Percentiles rank a stretch among this genome's conserved stretches.
Conservation (phyloP, 2,888 invertebrate genomes). For the Drosophila nr. fundita region DNA sequence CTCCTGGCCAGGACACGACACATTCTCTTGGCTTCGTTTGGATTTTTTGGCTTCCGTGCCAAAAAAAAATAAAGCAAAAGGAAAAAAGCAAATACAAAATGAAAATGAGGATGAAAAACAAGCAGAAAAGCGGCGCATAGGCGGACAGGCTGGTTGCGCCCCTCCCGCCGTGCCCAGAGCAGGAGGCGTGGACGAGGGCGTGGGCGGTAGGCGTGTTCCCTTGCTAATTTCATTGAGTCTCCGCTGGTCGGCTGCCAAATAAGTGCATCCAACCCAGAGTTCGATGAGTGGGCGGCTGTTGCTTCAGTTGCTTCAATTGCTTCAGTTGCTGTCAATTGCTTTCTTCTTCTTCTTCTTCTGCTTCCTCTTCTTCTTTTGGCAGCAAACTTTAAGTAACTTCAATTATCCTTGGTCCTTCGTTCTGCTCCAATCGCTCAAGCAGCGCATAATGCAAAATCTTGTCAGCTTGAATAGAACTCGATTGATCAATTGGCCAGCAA, state of each 20-base stretch:
- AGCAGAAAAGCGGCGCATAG: constrained; percentile 45
- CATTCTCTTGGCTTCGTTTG: constrained; percentile 77
- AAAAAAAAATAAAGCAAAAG: constrained; percentile 41
- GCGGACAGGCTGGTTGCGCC: constrained; percentile 43
- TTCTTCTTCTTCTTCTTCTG: not conserved
- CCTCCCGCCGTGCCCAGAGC: not conserved
- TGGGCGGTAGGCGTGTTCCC: constrained; percentile 40
- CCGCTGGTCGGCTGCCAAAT: constrained; percentile 60
- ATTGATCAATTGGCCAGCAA: constrained; percentile 20
- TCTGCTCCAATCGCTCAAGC: constrained; percentile 24
- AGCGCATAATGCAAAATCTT: not conserved
- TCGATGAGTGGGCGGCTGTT: constrained; percentile 58
- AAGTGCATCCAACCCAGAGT: constrained; percentile 24
- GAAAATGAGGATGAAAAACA: constrained; percentile 21
- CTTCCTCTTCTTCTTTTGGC: not conserved
- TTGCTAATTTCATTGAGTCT: constrained; percentile 77
- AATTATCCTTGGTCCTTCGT: constrained; percentile 42
- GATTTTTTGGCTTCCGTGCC: constrained; percentile 78
- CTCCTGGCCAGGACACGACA: constrained; percentile 40
- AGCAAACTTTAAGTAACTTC: constrained; percentile 45
- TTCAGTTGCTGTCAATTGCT: constrained; percentile 13
- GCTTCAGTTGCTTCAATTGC: constrained; percentile 43
- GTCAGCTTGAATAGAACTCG: constrained; percentile 13
- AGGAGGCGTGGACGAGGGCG: constrained; percentile 16
- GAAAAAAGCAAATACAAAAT: constrained; percentile 12